Conservation (phyloP, 2,113 vertebrate genomes). For the Ophiodon elongatus region DNA sequence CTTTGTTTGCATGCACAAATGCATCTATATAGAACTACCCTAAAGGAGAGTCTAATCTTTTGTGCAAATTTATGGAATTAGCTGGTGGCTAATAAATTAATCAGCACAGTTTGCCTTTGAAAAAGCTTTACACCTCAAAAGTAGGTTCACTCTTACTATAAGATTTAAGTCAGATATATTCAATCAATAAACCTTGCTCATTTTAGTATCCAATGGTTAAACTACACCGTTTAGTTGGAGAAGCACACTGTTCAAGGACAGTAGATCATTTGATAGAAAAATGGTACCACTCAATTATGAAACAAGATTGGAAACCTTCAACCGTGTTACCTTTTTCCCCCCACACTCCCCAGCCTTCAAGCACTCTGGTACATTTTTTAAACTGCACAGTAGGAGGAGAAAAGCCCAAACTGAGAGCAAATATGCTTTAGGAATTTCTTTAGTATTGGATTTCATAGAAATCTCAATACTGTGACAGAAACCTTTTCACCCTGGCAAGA, state of each 20-base stretch:
- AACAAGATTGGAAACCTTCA: neutral
- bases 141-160: neutral
- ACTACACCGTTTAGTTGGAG: neutral
- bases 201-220: neutral
- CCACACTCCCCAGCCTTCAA: slow-evolving; percentile 7
- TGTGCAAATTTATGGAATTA: neutral
- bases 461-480: slow-evolving; percentile 52
- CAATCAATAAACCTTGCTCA: slow-evolving; percentile 11
- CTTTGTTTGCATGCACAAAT: neutral
- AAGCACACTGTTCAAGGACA: slow-evolving; percentile 15
- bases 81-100: neutral
- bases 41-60: neutral
- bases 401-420: slow-evolving; percentile 34
- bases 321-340: slow-evolving; percentile 12
- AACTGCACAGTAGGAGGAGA: slow-evolving; percentile 20
- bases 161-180: neutral
- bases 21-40: neutral
- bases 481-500: slow-evolving; percentile 44
- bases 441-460: slow-evolving; percentile 40
- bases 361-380: slow-evolving; percentile 20
- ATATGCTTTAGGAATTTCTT: slow-evolving; percentile 39
- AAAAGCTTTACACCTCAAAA: neutral
- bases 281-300: neutral
- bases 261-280: slow-evolving; percentile 3
- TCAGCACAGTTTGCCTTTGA: neutral